Percentiles rank a stretch among this genome's conserved stretches.
These are phyloP conservation scores for Morone saxatilis DNA, from an alignment of 2,113 vertebrate genomes.

Conservation along the genomic window DNA sequence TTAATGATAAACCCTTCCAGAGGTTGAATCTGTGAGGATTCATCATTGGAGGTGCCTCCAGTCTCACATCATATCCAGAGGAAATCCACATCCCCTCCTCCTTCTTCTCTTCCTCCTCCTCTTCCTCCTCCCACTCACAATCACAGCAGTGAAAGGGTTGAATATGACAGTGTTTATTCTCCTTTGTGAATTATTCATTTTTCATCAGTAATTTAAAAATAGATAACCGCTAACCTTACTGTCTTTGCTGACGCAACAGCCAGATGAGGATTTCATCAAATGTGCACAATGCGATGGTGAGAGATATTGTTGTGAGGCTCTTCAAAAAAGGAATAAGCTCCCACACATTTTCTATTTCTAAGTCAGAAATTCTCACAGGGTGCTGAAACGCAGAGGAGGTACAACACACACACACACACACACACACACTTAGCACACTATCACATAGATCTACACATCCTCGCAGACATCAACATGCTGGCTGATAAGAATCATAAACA, in stretches of 20 bases:
- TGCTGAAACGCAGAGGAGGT: constrained; percentile 69
- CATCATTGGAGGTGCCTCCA: constrained; percentile 31
- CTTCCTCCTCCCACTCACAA: constrained; percentile 29
- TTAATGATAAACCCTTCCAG: constrained; percentile 17
- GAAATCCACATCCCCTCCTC: constrained; percentile 8
- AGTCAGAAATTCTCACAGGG: constrained; percentile 73
- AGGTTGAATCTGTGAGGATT: constrained; percentile 29
- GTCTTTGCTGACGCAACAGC: constrained; percentile 77
- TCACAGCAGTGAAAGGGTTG: constrained; percentile 39
- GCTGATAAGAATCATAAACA: constrained; percentile 46
- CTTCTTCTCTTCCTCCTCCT: constrained; percentile 16
- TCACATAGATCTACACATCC: constrained; percentile 46
- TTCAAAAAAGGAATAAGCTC: constrained; percentile 79
- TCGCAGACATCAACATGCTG: constrained; percentile 25
- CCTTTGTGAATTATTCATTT: constrained; percentile 65
- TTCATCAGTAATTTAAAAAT: constrained; percentile 68
- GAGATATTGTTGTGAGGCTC: constrained; percentile 76
- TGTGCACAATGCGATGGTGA: constrained; percentile 68
- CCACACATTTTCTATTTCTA: constrained; percentile 78
- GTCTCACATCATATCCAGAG: constrained; percentile 22
- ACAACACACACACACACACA: constrained; percentile 40
- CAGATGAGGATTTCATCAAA: constrained; percentile 77
- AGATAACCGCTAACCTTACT: constrained; percentile 66
- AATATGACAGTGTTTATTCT: constrained; percentile 48
- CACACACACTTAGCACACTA: neutral